These are phyloP conservation scores for Tryphoninae sp. DNA, from an alignment of 2,888 invertebrate genomes.

Conservation along the genomic window DNA sequence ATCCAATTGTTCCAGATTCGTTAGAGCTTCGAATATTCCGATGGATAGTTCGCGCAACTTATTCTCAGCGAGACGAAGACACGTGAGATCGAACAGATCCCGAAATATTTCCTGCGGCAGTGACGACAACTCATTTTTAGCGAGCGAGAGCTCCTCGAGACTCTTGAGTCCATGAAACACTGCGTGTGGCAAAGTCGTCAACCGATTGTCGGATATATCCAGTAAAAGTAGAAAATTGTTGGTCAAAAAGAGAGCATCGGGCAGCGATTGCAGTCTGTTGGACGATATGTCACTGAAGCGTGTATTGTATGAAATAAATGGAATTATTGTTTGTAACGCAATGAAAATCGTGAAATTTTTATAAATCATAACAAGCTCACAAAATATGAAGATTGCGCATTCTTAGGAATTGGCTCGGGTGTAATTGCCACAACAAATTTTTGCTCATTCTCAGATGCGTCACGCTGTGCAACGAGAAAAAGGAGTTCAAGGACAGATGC, in stretches of 20 bases:
- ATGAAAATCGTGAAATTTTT: background rate
- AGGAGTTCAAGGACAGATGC: slow-evolving; percentile 76
- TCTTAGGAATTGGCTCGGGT: slow-evolving; percentile 75
- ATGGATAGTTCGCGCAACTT: slow-evolving; percentile 84
- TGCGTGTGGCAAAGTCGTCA: slow-evolving; percentile 86
- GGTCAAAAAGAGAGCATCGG: slow-evolving; percentile 83
- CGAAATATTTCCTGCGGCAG: slow-evolving; percentile 85
- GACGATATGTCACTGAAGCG: slow-evolving; percentile 83
- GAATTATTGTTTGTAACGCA: no score
- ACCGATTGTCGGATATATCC: slow-evolving; percentile 89
- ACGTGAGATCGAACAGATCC: slow-evolving; percentile 84
- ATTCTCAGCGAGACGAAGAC: slow-evolving; percentile 87
- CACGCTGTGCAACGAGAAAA: slow-evolving; percentile 74
- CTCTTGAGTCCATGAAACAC: slow-evolving; percentile 84
- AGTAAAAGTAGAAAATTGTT: slow-evolving; percentile 82
- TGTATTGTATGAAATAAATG: background rate
- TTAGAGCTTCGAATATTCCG: slow-evolving; percentile 84
- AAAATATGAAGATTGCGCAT: slow-evolving; percentile 76
- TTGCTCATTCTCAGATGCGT: slow-evolving; percentile 76
- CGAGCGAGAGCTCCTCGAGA: slow-evolving; percentile 87
- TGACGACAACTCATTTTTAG: slow-evolving; percentile 85
- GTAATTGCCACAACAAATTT: slow-evolving; percentile 75
- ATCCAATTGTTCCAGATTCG: slow-evolving; percentile 86
- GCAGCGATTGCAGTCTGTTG: slow-evolving; percentile 85
- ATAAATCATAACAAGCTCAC: slow-evolving; percentile 67